These are phyloP conservation scores for Hyla sarda DNA, from an alignment of 2,113 vertebrate genomes.

Conservation along the genomic window DNA sequence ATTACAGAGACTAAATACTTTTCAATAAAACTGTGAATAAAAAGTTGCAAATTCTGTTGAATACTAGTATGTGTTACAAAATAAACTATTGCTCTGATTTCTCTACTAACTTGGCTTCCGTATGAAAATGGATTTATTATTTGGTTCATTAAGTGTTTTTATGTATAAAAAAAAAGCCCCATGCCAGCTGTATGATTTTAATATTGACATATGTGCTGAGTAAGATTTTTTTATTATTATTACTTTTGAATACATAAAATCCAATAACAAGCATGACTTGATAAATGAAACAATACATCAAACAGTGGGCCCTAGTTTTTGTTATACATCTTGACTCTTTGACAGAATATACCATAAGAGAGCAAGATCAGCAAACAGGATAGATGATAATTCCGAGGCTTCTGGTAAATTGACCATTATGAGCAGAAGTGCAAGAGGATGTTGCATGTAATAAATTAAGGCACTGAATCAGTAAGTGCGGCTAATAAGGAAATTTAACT, in stretches of 20 bases:
- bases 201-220: slow-evolving; percentile 41
- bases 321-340: slow-evolving; percentile 55
- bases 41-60: not conserved
- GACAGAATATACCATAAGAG: slow-evolving; percentile 45
- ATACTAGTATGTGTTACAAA: not conserved
- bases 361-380: slow-evolving; percentile 56
- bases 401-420: slow-evolving; percentile 58
- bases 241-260: slow-evolving; percentile 51
- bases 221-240: slow-evolving; percentile 46
- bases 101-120: not conserved
- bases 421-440: slow-evolving; percentile 56
- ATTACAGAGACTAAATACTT: not conserved
- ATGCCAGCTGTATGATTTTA: slow-evolving; percentile 3
- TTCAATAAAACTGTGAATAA: not conserved
- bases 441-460: slow-evolving; percentile 42
- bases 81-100: not conserved
- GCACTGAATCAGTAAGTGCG: slow-evolving; percentile 23
- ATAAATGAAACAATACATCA: slow-evolving; percentile 54
- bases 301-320: slow-evolving; percentile 35
- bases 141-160: slow-evolving; percentile 16
- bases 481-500: slow-evolving; percentile 50
- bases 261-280: slow-evolving; percentile 48
- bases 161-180: not conserved
- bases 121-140: not conserved
- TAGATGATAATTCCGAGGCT: slow-evolving; percentile 50